Percentiles rank a stretch among this genome's conserved stretches.
Evolutionary conservation across 1,140 invertebrate species (phyloP).

Genomic region (Mycetomoellerius zeteki): DNA sequence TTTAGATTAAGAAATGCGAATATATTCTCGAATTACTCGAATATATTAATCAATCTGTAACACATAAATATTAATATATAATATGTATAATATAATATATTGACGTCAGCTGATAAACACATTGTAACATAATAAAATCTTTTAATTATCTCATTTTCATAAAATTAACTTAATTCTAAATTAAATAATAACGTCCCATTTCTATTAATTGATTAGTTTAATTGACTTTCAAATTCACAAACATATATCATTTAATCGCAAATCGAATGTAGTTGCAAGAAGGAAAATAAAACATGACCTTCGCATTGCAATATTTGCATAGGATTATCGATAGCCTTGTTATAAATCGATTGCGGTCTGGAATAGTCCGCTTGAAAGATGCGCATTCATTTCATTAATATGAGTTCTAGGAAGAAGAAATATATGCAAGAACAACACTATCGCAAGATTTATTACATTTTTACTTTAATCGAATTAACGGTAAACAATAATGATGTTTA

Average conservation of each 20-base stretch:
- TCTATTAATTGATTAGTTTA: neutral
- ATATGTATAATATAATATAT: neutral
- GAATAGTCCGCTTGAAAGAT: neutral
- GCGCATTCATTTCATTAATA: neutral
- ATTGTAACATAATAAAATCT: neutral
- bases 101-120: neutral
- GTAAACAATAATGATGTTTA: neutral
- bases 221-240: neutral
- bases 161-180: neutral
- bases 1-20: neutral
- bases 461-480: neutral
- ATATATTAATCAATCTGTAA: neutral
- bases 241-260: neutral
- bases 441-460: neutral
- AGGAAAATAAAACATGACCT: conserved; percentile 38
- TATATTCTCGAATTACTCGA: too few relatives aligned
- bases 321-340: conserved; percentile 24
- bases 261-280: conserved; percentile 12
- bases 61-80: neutral
- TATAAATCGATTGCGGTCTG: conserved; percentile 27
- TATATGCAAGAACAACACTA: neutral
- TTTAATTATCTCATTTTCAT: neutral
- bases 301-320: conserved; percentile 37
- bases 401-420: conserved; percentile 24
- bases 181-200: neutral